phyloP scores from a whole-genome alignment of 1,140 invertebrate genomes.

The Drosophila equinoxialis region DNA sequence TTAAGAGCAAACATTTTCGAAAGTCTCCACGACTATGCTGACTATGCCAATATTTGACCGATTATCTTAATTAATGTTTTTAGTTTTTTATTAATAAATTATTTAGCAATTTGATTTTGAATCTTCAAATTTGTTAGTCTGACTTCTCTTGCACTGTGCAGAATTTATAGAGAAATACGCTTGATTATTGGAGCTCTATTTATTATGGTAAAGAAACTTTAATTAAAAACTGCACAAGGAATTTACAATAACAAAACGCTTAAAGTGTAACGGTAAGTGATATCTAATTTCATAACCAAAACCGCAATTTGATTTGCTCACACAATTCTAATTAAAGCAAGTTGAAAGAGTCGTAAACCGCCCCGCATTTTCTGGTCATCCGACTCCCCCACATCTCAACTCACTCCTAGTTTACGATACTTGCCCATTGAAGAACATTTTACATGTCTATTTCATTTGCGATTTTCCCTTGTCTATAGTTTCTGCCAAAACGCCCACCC shows the following conservation, averaged over 20 bases:
- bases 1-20: too few species aligned
- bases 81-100: too few species aligned
- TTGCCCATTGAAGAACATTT: constrained; percentile 2
- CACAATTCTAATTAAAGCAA: constrained; percentile 15
- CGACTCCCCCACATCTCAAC: not conserved
- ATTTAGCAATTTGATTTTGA: too few species aligned
- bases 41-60: too few species aligned
- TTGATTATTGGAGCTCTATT: not conserved
- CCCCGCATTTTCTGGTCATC: not conserved
- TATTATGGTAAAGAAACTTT: not conserved
- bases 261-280: not conserved
- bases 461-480: constrained; percentile 22
- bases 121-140: too few species aligned
- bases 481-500: not conserved
- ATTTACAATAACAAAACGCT: not conserved
- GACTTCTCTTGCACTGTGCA: not conserved
- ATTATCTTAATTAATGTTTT: too few species aligned
- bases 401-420: not conserved
- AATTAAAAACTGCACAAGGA: not conserved
- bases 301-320: constrained; percentile 42
- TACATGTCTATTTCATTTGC: constrained; percentile 12
- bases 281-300: constrained; percentile 50
- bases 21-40: too few species aligned
- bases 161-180: too few species aligned
- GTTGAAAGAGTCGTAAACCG: constrained; percentile 1